Evolutionary conservation across 1,140 invertebrate species (phyloP).

Genomic region (Araneus ventricosus): DNA sequence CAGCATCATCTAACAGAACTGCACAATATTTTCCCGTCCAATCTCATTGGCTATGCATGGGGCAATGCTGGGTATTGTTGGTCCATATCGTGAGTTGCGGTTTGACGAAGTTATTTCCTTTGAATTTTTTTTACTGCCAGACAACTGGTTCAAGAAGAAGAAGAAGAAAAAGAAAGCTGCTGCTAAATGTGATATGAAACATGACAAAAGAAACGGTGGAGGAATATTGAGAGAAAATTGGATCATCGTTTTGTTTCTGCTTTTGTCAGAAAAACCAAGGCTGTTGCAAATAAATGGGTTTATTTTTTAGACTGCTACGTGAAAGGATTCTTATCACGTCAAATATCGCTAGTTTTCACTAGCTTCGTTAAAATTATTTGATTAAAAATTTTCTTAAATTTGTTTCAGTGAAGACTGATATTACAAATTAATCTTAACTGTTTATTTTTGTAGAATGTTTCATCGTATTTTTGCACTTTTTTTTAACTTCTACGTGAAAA

Average conservation of each 20-base stretch:
- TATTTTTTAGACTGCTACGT: neutral
- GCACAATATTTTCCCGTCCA: constrained; percentile 10
- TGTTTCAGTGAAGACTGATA: too few species aligned
- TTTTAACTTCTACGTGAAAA: too few species aligned
- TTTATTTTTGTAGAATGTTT: too few species aligned
- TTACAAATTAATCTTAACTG: too few species aligned
- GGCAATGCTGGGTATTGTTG: neutral
- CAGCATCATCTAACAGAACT: constrained; percentile 7
- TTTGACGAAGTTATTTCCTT: constrained; percentile 1
- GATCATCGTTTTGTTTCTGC: neutral
- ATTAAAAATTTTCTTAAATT: too few species aligned
- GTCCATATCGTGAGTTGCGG: constrained; percentile 28
- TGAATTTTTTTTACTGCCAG: neutral
- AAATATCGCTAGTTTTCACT: too few species aligned
- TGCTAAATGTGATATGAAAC: neutral
- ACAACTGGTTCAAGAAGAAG: neutral
- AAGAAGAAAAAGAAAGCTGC: neutral
- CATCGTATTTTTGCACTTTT: too few species aligned
- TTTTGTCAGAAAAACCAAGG: neutral
- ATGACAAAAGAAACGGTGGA: neutral
- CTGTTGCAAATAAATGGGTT: neutral
- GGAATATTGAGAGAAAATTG: neutral
- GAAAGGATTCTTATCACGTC: too few species aligned
- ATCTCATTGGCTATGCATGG: constrained; percentile 20
- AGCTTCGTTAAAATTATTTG: too few species aligned